phyloP scores from a whole-genome alignment of 2,888 invertebrate species.

The Acronicta alni region DNA sequence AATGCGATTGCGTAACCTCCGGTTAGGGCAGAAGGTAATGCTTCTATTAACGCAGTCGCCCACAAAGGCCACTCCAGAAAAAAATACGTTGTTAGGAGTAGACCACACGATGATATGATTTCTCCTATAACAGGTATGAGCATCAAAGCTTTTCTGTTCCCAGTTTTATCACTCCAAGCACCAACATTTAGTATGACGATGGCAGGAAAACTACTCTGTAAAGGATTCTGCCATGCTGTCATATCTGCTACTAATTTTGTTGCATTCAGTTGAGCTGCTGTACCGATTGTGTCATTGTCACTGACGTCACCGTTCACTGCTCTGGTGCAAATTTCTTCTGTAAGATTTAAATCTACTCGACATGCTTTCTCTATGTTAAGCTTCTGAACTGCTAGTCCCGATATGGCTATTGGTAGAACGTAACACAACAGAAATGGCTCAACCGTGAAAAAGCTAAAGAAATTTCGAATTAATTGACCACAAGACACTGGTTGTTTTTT shows the following conservation, averaged over 20 bases:
- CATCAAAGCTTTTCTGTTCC: slow-evolving; percentile 89
- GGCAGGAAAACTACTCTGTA: slow-evolving; percentile 88
- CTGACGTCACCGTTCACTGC: slow-evolving; percentile 70
- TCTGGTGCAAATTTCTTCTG: slow-evolving; percentile 84
- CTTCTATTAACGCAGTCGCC: slow-evolving; percentile 87
- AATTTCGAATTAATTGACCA: slow-evolving; percentile 52
- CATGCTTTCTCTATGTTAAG: slow-evolving; percentile 90
- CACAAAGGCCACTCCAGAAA: slow-evolving; percentile 89
- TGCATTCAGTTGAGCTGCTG: slow-evolving; percentile 75
- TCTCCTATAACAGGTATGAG: slow-evolving; percentile 89
- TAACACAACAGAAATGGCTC: slow-evolving; percentile 91
- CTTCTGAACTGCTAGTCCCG: slow-evolving; percentile 87
- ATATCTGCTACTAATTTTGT: slow-evolving; percentile 85
- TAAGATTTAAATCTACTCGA: slow-evolving; percentile 83
- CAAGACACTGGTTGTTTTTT: slow-evolving; percentile 47
- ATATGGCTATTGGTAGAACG: slow-evolving; percentile 90
- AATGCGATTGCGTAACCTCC: slow-evolving; percentile 89
- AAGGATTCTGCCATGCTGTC: slow-evolving; percentile 86
- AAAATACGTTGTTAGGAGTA: slow-evolving; percentile 86
- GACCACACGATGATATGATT: slow-evolving; percentile 83
- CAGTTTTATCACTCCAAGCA: slow-evolving; percentile 90
- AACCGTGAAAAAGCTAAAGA: slow-evolving; percentile 86
- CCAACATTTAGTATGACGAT: slow-evolving; percentile 89
- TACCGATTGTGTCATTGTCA: slow-evolving; percentile 69
- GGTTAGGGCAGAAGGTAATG: slow-evolving; percentile 87